Base-by-base conservation (phyloP, 2,113 vertebrate genomes). In the Apteryx owenii region DNA sequence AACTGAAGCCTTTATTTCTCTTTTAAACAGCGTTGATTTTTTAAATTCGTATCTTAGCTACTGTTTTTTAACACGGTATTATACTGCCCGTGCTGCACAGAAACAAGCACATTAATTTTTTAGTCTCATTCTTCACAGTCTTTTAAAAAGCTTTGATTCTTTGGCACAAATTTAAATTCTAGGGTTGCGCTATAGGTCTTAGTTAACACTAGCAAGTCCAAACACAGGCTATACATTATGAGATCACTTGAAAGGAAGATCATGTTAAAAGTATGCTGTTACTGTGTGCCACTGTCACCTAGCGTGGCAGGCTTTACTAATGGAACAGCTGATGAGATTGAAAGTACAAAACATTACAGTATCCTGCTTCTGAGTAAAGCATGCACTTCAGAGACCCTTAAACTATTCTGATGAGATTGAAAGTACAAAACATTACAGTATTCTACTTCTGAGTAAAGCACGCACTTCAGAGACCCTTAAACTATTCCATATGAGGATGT, bases 401-500 rank as follows among this genome's bases (percentile, higher is more conserved):
- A 97, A 95, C 38, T 44, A 95, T 98, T 97, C 98, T 38, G 36
- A 38, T 38, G 36, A 38, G 36, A 38, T 17, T 95, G 85, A 89
- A 93, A 75, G 78, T 89, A 97, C 76, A 95, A 95, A 97, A 97
- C 38, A 97, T 96, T 95, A 81, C 12, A 95, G 94, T 90, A 94
- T 96, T 97, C 86, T 82, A 46, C 92, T 98, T 98, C 85, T 96
- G 89, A 96, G 92, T 80, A 50, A 93, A 51, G 36, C 93, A 91
- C 71, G 84, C 88, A 94, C 53, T 92, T 97, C 93, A 89, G 88
- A 95, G 85, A 93, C 64, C 94, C 90, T 96, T 97, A 95, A 97
- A 95, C n/a, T 44, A 95, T 98, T 97, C 98, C 98, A 97, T 94
- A 97, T 95, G 98, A 97, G 72, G 96, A 93, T 60, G 53, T 91